Evolutionary conservation across 2,113 vertebrate genomes (phyloP).

Genomic region (Dicerorhinus sumatrensis): DNA sequence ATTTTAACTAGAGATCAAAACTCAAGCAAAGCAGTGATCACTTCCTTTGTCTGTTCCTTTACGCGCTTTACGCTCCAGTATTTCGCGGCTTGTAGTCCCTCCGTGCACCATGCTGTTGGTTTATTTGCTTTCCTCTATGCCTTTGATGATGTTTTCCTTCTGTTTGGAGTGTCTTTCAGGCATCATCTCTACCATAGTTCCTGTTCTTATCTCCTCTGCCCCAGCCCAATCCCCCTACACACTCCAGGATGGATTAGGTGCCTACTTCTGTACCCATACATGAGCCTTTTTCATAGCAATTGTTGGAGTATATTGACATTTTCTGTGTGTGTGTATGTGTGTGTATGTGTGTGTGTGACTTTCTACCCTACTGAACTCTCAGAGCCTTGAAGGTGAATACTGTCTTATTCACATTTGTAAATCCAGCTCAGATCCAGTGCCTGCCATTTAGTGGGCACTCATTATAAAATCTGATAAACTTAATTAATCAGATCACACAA

Average conservation of each 20-base stretch:
- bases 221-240: background rate
- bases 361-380: background rate
- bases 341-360: background rate
- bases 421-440: background rate
- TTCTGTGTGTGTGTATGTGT: background rate
- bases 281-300: background rate
- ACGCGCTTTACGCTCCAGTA: accelerated
- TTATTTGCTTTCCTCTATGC: background rate
- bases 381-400: background rate
- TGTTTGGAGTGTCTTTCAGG: background rate
- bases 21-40: background rate
- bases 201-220: background rate
- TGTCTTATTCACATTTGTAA: background rate
- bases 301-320: background rate
- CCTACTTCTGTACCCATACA: background rate
- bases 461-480: slow-evolving; percentile 39
- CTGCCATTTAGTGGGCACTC: background rate
- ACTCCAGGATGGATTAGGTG: accelerated
- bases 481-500: slow-evolving; percentile 44
- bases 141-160: background rate
- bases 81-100: accelerated
- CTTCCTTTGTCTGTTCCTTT: background rate
- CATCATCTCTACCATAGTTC: background rate
- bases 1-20: background rate
- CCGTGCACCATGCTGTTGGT: accelerated